These are phyloP conservation scores for Rhinopomastus cyanomelas DNA, from an alignment of 2,113 vertebrate species.

Conservation along the genomic window DNA sequence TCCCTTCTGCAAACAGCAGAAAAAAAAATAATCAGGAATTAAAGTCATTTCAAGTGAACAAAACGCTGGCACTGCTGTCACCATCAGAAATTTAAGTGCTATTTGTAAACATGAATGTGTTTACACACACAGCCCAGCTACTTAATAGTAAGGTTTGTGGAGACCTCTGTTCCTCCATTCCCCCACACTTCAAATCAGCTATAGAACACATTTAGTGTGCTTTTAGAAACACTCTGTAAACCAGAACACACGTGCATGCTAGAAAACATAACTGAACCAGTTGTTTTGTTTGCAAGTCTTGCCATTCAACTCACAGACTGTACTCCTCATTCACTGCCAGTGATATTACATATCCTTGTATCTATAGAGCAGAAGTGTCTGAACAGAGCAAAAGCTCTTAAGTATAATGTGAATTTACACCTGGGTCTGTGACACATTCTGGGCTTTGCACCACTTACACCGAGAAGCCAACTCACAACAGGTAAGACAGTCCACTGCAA, in stretches of 20 bases:
- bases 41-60: background rate
- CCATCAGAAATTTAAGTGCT: background rate
- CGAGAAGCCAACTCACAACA: background rate
- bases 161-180: too few species aligned
- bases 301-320: background rate
- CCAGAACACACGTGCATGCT: fast-evolving
- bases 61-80: background rate
- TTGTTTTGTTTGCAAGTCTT: background rate
- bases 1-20: background rate
- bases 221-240: too few species aligned
- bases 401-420: background rate
- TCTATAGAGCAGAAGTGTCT: background rate
- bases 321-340: too few species aligned
- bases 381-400: background rate
- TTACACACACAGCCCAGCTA: background rate
- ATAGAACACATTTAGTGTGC: too few species aligned
- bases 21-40: fast-evolving
- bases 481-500: background rate
- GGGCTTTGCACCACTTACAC: background rate
- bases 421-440: background rate
- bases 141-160: background rate
- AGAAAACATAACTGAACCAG: background rate
- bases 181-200: background rate
- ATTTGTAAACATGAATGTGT: background rate
- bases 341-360: too few species aligned